Evolutionary conservation across 2,888 invertebrate genomes (phyloP).

Genomic region (Suillia variegata): DNA sequence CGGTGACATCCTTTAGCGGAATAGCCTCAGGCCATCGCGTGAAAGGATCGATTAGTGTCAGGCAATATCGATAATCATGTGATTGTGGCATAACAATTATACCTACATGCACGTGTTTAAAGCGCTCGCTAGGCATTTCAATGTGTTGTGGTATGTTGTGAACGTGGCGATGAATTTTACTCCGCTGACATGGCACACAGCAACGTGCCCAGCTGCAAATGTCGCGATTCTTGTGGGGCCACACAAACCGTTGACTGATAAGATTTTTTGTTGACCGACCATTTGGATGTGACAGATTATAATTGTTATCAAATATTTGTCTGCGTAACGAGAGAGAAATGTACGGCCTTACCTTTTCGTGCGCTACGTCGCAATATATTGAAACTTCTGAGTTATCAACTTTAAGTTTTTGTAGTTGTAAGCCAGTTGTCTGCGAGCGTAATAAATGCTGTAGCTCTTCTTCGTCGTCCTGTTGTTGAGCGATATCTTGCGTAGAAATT

Average conservation of each 20-base stretch:
- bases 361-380: constrained; percentile 24
- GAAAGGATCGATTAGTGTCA: too few relatives aligned
- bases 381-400: constrained; percentile 9
- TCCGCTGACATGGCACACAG: constrained; percentile 20
- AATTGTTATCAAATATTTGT: constrained; percentile 13
- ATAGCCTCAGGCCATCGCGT: constrained; percentile 42
- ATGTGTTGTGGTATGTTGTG: constrained; percentile 9
- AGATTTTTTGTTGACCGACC: constrained; percentile 17
- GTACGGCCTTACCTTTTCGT: constrained; percentile 16
- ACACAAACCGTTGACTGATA: constrained; percentile 19
- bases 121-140: too few relatives aligned
- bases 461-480: constrained; percentile 21
- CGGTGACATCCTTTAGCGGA: constrained; percentile 35
- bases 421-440: constrained; percentile 17
- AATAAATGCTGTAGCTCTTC: constrained; percentile 15
- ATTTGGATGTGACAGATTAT: constrained; percentile 20
- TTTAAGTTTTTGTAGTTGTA: constrained; percentile 16
- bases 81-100: constrained; percentile 32
- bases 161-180: constrained; percentile 18
- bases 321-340: constrained; percentile 13
- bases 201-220: constrained; percentile 10
- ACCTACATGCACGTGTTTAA: constrained; percentile 59
- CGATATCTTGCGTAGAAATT: too few relatives aligned
- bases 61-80: too few relatives aligned
- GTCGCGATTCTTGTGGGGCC: constrained; percentile 27